Conservation (phyloP, 2,888 invertebrate species). For the Aphidoletes aphidimyza region DNA sequence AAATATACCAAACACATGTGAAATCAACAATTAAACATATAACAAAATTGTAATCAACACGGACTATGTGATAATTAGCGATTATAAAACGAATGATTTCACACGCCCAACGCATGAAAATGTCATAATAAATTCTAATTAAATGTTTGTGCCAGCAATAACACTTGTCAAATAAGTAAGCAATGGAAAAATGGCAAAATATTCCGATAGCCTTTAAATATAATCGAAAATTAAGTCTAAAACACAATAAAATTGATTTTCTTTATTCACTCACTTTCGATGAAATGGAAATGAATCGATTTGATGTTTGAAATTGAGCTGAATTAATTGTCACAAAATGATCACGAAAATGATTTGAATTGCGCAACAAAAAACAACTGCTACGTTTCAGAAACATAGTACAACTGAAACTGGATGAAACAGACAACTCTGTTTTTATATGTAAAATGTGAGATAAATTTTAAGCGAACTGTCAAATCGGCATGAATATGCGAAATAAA, state of each 20-base stretch:
- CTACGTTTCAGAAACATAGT: constrained; percentile 11
- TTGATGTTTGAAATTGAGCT: background rate
- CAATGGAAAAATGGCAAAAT: too few relatives aligned
- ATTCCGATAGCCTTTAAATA: too few relatives aligned
- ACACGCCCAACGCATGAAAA: too few relatives aligned
- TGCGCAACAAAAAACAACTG: constrained; percentile 4
- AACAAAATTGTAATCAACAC: background rate
- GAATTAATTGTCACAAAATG: background rate
- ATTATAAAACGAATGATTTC: too few relatives aligned
- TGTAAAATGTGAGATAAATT: background rate
- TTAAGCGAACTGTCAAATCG: background rate
- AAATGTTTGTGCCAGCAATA: too few relatives aligned
- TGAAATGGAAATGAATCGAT: constrained; percentile 42
- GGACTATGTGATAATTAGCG: too few relatives aligned
- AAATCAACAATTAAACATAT: background rate
- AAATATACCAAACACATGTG: background rate
- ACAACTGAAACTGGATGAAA: background rate
- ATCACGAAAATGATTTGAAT: background rate
- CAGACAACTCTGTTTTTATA: background rate
- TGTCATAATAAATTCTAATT: too few relatives aligned
- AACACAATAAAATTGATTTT: background rate
- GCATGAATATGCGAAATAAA: background rate
- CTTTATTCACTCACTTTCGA: constrained; percentile 36
- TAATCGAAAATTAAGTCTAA: too few relatives aligned
- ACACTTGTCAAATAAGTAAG: too few relatives aligned